These are phyloP conservation scores for Galerucella nymphaeae DNA, from an alignment of 2,888 invertebrate genomes.

Conservation along the genomic window DNA sequence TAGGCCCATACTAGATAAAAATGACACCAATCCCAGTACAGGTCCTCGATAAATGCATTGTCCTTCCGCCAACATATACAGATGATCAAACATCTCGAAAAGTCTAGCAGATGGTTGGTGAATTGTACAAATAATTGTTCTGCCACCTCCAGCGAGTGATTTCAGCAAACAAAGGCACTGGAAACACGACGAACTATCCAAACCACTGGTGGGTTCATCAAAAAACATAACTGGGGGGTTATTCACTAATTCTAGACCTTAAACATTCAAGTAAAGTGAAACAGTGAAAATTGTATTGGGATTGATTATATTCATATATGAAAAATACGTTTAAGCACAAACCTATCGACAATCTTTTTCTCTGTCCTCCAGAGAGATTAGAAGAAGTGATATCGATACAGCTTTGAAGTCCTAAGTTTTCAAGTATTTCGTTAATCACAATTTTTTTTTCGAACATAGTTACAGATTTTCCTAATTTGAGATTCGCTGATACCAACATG, in stretches of 20 bases:
- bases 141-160: slow-evolving; percentile 85
- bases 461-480: slow-evolving; percentile 88
- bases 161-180: slow-evolving; percentile 86
- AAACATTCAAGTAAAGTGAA: neutral
- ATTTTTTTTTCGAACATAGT: slow-evolving; percentile 78
- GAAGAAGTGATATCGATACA: slow-evolving; percentile 83
- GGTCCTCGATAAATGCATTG: slow-evolving; percentile 93
- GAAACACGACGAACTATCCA: slow-evolving; percentile 95
- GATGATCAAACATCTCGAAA: slow-evolving; percentile 94
- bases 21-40: slow-evolving; percentile 86
- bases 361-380: slow-evolving; percentile 89
- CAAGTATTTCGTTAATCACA: slow-evolving; percentile 86
- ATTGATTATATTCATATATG: neutral
- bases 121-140: slow-evolving; percentile 95
- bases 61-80: slow-evolving; percentile 92
- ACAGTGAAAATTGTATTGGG: too few species aligned
- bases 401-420: slow-evolving; percentile 84
- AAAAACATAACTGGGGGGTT: slow-evolving; percentile 98
- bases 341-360: slow-evolving; percentile 68
- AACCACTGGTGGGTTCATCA: slow-evolving; percentile 92
- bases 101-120: slow-evolving; percentile 96
- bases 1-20: slow-evolving; percentile 84
- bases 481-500: slow-evolving; percentile 92
- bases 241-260: slow-evolving; percentile 84
- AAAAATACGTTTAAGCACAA: neutral